A percentile compares a stretch with the other conserved stretches of the same genome.
phyloP scores from a whole-genome alignment of 1,140 invertebrate genomes.

The Cardiocondyla obscurior region DNA sequence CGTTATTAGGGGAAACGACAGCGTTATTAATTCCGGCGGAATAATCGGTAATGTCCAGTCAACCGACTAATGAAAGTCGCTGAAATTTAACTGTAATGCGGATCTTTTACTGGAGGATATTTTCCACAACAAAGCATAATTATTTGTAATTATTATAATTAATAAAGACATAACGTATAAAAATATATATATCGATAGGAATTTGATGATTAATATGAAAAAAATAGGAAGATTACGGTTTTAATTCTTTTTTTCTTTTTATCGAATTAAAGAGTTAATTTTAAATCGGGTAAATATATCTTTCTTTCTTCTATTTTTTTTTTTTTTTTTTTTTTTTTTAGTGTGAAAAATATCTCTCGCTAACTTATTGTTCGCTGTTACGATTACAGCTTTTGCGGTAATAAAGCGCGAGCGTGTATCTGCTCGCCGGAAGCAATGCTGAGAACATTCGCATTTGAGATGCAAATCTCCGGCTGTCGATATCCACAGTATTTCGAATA shows the following conservation, averaged over 20 bases:
- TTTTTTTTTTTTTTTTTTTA: too few species aligned
- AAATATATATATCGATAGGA: not conserved
- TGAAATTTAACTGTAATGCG: not conserved
- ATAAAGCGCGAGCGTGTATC: not conserved
- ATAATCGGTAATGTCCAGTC: constrained; percentile 58
- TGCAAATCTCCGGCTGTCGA: constrained; percentile 55
- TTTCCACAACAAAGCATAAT: not conserved
- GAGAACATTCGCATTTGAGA: constrained; percentile 43
- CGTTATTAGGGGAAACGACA: constrained; percentile 60
- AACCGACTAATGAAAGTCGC: not conserved
- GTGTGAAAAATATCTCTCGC: not conserved
- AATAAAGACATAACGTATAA: not conserved
- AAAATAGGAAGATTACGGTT: not conserved
- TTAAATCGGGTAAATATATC: too few species aligned
- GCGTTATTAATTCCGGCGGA: constrained; percentile 59
- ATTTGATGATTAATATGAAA: not conserved
- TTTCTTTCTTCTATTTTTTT: too few species aligned
- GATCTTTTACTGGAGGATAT: too few species aligned
- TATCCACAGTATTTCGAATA: constrained; percentile 52
- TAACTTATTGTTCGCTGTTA: not conserved
- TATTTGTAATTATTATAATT: not conserved
- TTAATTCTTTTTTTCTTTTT: not conserved
- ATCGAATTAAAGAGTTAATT: not conserved
- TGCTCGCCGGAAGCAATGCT: not conserved
- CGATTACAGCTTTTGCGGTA: constrained; percentile 6